Percentiles rank a stretch among this genome's conserved stretches.
phyloP scores from a whole-genome alignment of 2,113 vertebrate species.

The Zootoca vivipara region DNA sequence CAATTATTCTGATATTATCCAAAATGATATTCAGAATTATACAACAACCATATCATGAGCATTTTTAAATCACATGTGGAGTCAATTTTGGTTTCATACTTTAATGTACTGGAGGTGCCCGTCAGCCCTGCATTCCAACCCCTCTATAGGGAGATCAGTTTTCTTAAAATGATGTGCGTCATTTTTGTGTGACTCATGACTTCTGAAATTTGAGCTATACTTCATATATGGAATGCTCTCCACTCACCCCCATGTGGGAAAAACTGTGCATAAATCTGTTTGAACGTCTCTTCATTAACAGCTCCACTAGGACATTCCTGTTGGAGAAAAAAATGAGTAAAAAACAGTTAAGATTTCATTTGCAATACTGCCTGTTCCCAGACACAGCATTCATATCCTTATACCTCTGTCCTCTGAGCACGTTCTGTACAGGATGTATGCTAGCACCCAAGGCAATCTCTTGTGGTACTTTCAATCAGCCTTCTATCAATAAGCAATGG shows the following conservation, averaged over 20 bases:
- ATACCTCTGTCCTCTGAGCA: background rate
- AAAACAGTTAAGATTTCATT: slow-evolving; percentile 24
- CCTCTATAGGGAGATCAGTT: background rate
- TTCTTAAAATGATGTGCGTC: background rate
- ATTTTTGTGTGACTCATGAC: background rate
- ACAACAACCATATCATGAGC: background rate
- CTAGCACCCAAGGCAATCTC: slow-evolving; percentile 32
- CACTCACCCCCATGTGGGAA: slow-evolving; percentile 95
- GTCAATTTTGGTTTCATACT: background rate
- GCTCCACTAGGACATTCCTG: slow-evolving; percentile 96
- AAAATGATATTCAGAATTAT: background rate
- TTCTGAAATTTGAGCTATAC: background rate
- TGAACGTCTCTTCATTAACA: slow-evolving; percentile 96
- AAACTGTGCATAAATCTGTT: slow-evolving; percentile 97
- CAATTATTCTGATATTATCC: background rate
- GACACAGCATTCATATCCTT: slow-evolving; percentile 36
- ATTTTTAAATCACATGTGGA: background rate
- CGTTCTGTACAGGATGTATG: background rate
- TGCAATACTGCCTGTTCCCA: background rate
- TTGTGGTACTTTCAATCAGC: background rate
- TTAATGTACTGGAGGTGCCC: background rate
- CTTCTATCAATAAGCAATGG: background rate
- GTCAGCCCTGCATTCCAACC: background rate
- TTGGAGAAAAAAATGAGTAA: slow-evolving; percentile 22
- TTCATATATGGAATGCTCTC: background rate